Evolutionary conservation across 2,888 invertebrate genomes (phyloP), one percentile per base, ranked within the genome.

Genomic region (Leptinotarsa rubiginosa): DNA sequence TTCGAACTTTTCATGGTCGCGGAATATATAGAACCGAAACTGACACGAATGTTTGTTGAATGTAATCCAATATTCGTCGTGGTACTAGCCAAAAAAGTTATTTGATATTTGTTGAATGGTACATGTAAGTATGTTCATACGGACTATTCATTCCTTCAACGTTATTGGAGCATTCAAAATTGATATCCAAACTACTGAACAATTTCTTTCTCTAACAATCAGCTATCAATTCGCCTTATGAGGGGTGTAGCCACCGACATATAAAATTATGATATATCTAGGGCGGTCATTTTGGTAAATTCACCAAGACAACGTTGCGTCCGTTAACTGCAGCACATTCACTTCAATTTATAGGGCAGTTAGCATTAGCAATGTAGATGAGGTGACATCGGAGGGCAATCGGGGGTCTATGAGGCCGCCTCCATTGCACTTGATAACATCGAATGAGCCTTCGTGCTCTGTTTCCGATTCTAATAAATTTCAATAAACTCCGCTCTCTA

Each of bases 331-430:
- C 82, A 81, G 80, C 79, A 79, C 80, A 81, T 80, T 81, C 67
- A 56, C 74, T 76, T 74, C 81, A 80, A 85, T 85, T 85, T 85
- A 85, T 84, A 79, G 82, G 79, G 83, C 82, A 80, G 84, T 84
- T 84, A 82, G 76, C 83, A 85, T 85, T 84, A 82, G 85, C 83
- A 84, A 79, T 85, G 83, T 82, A 85, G 82, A 85, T 85, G 83
- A 84, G 82, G 79, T 81, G 81, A 80, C 82, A 81, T 77, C 72
- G 76, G 74, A 78, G 77, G 71, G 68, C 71, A 72, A 73, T 65
- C 76, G 72, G 73, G 70, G 71, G 31, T 56, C 73, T 62, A 47
- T 15, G 22, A 13, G 50, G 49, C 50, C 50, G 31, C 69, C n/a
- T 69, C 69, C 41, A 62, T 69, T 69, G 50, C 54, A 69, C 69